A percentile compares a stretch with the other conserved stretches of the same genome.
Conservation (phyloP, 2,888 invertebrate species). For the Volucella zonaria region DNA sequence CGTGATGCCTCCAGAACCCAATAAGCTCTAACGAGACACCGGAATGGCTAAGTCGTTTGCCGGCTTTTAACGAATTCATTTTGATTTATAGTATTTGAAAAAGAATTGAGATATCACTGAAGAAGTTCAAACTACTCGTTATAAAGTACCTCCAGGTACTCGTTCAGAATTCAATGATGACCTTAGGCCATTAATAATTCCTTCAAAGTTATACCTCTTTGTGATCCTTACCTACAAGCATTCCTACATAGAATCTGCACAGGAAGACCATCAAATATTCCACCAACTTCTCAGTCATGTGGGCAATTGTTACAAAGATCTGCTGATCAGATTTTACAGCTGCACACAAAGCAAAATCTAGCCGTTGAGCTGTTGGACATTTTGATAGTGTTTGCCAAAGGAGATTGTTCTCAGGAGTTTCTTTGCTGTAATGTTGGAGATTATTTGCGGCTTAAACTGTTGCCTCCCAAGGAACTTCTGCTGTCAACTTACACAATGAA, state of each 20-base stretch:
- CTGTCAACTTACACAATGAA: constrained; percentile 76
- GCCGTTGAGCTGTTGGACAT: constrained; percentile 83
- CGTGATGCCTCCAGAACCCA: constrained; percentile 80
- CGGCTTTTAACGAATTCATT: constrained; percentile 86
- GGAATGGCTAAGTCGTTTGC: constrained; percentile 85
- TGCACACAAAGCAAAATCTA: constrained; percentile 83
- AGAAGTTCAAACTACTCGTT: constrained; percentile 83
- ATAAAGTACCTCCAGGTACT: constrained; percentile 84
- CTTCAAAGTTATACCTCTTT: constrained; percentile 86
- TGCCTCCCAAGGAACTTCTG: constrained; percentile 85
- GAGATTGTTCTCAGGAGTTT: constrained; percentile 85
- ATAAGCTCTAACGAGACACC: constrained; percentile 83
- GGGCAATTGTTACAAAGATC: constrained; percentile 84
- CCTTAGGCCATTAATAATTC: constrained; percentile 85
- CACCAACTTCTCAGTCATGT: constrained; percentile 84
- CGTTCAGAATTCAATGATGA: constrained; percentile 84
- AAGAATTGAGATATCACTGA: constrained; percentile 79
- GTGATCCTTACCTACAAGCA: constrained; percentile 86
- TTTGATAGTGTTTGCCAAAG: constrained; percentile 85
- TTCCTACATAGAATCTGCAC: constrained; percentile 84
- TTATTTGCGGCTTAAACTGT: constrained; percentile 85
- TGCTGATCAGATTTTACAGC: constrained; percentile 84
- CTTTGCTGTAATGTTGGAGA: constrained; percentile 85
- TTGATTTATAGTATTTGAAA: constrained; percentile 84
- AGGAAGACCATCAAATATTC: constrained; percentile 83